Conservation (phyloP, 37 sponge, comb jelly and placozoan species). For the Dysidea cf. avara region DNA sequence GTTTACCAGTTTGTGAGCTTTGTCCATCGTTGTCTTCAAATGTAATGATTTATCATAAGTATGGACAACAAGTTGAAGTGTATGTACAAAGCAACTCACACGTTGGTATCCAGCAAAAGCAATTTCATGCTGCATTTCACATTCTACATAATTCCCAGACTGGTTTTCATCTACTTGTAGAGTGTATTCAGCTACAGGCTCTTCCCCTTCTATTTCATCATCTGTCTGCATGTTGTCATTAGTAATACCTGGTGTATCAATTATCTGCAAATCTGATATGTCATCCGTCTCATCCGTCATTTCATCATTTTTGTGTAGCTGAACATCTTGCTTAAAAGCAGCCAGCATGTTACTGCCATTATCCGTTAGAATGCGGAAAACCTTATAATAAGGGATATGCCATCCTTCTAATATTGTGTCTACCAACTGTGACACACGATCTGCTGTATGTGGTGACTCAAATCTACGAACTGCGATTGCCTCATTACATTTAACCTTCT, state of each 20-base stretch:
- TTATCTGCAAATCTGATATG: too few relatives aligned
- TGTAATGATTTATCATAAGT: neutral
- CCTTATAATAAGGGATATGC: constrained; percentile 10
- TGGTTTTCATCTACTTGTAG: neutral
- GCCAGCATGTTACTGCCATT: constrained; percentile 39
- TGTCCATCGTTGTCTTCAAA: neutral
- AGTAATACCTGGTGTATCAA: too few relatives aligned
- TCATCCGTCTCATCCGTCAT: neutral
- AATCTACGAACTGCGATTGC: constrained; percentile 24
- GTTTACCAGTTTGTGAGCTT: constrained; percentile 9
- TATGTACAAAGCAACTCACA: constrained; percentile 2
- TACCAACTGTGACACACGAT: neutral
- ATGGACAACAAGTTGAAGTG: constrained; percentile 12
- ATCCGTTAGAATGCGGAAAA: constrained; percentile 16
- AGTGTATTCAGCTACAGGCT: neutral
- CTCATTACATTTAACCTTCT: neutral
- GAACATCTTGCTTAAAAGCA: constrained; percentile 6
- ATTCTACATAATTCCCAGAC: too few relatives aligned
- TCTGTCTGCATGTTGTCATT: too few relatives aligned
- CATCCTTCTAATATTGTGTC: constrained; percentile 10
- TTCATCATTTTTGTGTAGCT: neutral
- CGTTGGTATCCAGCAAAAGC: neutral
- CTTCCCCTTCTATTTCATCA: neutral
- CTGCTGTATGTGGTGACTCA: constrained; percentile 5
- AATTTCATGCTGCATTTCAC: too few relatives aligned